These are phyloP conservation scores for Leptogaster cylindrica DNA, from an alignment of 2,888 invertebrate genomes.

Conservation along the genomic window DNA sequence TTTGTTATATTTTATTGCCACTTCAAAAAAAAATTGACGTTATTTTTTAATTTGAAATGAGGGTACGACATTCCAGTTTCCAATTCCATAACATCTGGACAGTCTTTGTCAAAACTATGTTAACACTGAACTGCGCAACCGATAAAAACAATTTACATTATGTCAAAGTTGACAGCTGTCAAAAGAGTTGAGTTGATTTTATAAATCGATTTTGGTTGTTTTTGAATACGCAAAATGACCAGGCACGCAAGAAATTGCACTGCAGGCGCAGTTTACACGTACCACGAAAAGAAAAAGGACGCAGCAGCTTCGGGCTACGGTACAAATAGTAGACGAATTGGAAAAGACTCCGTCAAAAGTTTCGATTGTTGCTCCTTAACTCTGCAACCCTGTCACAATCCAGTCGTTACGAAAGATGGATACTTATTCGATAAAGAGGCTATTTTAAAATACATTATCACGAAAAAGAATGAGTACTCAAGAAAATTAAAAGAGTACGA, in stretches of 20 bases:
- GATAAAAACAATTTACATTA: too few species aligned
- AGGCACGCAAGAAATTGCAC: conserved; percentile 98
- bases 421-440: conserved; percentile 97
- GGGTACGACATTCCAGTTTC: too few species aligned
- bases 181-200: not conserved
- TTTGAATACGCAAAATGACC: conserved; percentile 70
- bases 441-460: conserved; percentile 91
- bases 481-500: conserved; percentile 92
- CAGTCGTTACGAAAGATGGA: conserved; percentile 90
- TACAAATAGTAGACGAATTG: conserved; percentile 81
- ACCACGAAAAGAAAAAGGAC: conserved; percentile 97
- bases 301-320: conserved; percentile 94
- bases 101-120: too few species aligned
- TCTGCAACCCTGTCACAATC: conserved; percentile 93
- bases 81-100: too few species aligned
- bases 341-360: conserved; percentile 75
- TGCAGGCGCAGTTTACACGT: conserved; percentile 97
- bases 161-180: not conserved
- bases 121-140: too few species aligned
- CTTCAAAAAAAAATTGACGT: too few species aligned
- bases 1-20: too few species aligned
- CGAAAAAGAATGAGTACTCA: conserved; percentile 90
- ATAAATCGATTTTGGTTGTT: not conserved
- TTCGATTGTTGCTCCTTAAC: conserved; percentile 98
- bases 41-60: too few species aligned